Percentiles rank a stretch among this genome's conserved stretches.
These are phyloP conservation scores for Ptychochromis oligacanthus DNA, from an alignment of 2,113 vertebrate species.

Conservation along the genomic window DNA sequence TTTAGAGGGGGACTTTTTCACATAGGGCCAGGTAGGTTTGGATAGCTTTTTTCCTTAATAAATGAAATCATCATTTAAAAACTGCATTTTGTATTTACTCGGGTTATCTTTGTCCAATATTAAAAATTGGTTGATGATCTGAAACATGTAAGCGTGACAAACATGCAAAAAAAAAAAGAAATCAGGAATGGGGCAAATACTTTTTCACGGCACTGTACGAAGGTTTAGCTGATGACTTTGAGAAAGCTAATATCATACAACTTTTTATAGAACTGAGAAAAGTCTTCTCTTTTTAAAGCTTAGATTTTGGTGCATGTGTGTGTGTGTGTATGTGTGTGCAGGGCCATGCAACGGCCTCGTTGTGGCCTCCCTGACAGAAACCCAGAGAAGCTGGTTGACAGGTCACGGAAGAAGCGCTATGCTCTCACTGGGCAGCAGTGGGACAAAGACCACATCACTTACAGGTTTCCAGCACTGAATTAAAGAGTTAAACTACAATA, in stretches of 20 bases:
- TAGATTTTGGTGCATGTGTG: not conserved
- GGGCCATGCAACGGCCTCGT: conserved; percentile 93
- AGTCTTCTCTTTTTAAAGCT: not conserved
- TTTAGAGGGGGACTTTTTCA: too few relatives aligned
- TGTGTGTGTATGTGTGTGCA: conserved; percentile 49
- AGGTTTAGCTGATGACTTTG: not conserved
- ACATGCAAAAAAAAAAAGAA: too few relatives aligned
- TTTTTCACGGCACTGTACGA: too few relatives aligned
- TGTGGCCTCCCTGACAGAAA: conserved; percentile 91
- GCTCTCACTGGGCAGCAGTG: conserved; percentile 89
- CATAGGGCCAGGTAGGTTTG: too few relatives aligned
- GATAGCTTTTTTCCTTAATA: too few relatives aligned
- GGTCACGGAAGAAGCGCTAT: conserved; percentile 85
- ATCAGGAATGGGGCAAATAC: too few relatives aligned
- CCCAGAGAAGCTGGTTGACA: conserved; percentile 74
- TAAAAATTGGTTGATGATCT: too few relatives aligned
- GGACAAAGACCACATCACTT: conserved; percentile 87
- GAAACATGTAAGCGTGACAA: too few relatives aligned
- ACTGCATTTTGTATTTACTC: too few relatives aligned
- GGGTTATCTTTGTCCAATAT: too few relatives aligned
- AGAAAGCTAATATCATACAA: not conserved
- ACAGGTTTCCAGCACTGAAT: conserved; percentile 80
- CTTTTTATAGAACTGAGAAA: not conserved
- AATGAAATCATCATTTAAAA: too few relatives aligned
- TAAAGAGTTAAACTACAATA: rapidly evolving